phyloP scores from a whole-genome alignment of 30 jellyfish, hydroid and myxozoan genomes.

The Morbakka virulenta region DNA sequence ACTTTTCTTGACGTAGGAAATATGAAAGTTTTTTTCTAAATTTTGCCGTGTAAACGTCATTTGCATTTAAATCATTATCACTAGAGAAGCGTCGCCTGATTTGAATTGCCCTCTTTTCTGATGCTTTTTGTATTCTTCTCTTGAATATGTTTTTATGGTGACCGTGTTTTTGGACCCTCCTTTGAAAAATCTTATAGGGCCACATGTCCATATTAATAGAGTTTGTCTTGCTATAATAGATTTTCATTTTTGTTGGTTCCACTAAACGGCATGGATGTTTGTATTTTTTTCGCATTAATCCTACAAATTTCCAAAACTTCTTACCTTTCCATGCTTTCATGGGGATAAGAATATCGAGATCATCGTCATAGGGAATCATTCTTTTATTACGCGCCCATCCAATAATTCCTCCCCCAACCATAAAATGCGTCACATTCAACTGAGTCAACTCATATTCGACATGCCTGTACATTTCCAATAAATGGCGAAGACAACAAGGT shows the following conservation, averaged over 20 bases:
- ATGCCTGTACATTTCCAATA: constrained; percentile 49
- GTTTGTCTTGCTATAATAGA: constrained; percentile 49
- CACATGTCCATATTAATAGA: constrained; percentile 63
- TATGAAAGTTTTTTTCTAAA: no score
- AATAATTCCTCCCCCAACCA: constrained; percentile 83
- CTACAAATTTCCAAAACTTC: constrained; percentile 31
- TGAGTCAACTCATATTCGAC: constrained; percentile 26
- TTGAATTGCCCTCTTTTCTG: not conserved
- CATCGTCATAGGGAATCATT: constrained; percentile 88
- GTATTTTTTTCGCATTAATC: constrained; percentile 5
- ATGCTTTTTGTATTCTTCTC: not conserved
- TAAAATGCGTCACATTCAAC: constrained; percentile 42
- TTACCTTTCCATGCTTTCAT: constrained; percentile 60
- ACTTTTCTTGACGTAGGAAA: not conserved
- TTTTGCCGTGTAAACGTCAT: no score
- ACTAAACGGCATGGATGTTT: constrained; percentile 34
- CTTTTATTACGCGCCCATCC: constrained; percentile 83
- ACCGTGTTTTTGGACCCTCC: not conserved
- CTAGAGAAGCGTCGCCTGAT: not conserved
- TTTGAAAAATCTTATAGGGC: constrained; percentile 40
- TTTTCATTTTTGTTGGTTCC: constrained; percentile 56
- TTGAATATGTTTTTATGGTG: not conserved
- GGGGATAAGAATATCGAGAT: constrained; percentile 64
- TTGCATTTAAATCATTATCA: not conserved
- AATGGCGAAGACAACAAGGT: constrained; percentile 87